phyloP scores from a whole-genome alignment of 2,797 vertebrate species.

The Diceros bicornis region DNA sequence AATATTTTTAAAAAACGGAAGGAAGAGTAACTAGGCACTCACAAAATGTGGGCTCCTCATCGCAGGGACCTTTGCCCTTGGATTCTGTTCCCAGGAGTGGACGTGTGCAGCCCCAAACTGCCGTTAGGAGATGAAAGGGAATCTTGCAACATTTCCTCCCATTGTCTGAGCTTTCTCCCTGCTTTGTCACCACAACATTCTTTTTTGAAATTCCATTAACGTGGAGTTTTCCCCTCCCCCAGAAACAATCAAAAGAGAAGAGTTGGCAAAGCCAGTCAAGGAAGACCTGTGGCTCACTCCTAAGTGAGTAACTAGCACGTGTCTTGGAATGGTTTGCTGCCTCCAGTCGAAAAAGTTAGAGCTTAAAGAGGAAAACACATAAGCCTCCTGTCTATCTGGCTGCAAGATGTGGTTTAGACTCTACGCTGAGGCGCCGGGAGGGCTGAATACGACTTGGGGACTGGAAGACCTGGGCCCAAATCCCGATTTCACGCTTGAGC shows the following conservation, averaged over 20 bases:
- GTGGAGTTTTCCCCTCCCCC: slow-evolving; percentile 63
- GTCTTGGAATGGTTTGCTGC: slow-evolving; percentile 55
- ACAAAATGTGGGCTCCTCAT: slow-evolving; percentile 23
- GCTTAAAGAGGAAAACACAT: slow-evolving; percentile 5
- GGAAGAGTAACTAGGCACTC: slow-evolving; percentile 68
- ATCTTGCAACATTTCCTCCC: slow-evolving; percentile 86
- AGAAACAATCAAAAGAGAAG: slow-evolving; percentile 82
- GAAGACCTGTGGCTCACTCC: slow-evolving; percentile 76
- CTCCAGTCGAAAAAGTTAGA: slow-evolving; percentile 10
- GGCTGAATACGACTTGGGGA: not conserved
- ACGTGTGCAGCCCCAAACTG: slow-evolving; percentile 5
- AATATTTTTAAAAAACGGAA: slow-evolving; percentile 77
- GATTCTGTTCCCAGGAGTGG: slow-evolving; percentile 65
- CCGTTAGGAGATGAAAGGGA: slow-evolving; percentile 78
- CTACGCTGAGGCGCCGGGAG: not conserved
- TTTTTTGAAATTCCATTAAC: slow-evolving; percentile 80
- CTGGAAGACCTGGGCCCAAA: not conserved
- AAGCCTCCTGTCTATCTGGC: not conserved
- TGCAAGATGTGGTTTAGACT: not conserved
- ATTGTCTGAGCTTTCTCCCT: slow-evolving; percentile 87
- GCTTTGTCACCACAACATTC: slow-evolving; percentile 80
- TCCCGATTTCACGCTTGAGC: not conserved
- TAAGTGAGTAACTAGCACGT: slow-evolving; percentile 63
- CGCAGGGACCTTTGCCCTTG: not conserved
- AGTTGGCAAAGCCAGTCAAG: slow-evolving; percentile 81